Percentiles rank a stretch among this genome's conserved stretches.
These are phyloP conservation scores for Zoanthus gigantus DNA, from an alignment of 92 coral and sea anemone genomes.

Conservation along the genomic window DNA sequence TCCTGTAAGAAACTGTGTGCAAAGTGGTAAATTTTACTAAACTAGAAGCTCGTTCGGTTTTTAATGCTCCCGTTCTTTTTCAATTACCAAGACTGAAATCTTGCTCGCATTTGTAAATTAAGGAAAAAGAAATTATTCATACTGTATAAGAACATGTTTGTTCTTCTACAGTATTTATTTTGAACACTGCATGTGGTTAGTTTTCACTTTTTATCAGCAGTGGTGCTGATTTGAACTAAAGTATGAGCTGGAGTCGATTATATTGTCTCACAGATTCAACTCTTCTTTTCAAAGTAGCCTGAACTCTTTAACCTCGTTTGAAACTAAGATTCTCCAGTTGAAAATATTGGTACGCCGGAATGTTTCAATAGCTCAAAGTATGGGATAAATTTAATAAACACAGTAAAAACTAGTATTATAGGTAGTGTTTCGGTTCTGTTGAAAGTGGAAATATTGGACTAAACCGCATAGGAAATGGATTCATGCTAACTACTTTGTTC, in stretches of 20 bases:
- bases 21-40: too few species aligned
- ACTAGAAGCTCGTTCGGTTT: too few species aligned
- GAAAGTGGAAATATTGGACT: conserved; percentile 29
- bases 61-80: too few species aligned
- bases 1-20: too few species aligned
- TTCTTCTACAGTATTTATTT: background rate
- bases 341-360: conserved; percentile 29
- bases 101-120: background rate
- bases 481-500: conserved; percentile 16
- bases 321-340: conserved; percentile 12
- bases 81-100: background rate
- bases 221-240: background rate
- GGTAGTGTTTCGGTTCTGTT: conserved; percentile 25
- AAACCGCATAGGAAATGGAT: conserved; percentile 27
- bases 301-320: conserved; percentile 37
- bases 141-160: background rate
- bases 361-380: conserved; percentile 9
- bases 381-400: conserved; percentile 28
- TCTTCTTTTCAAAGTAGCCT: background rate
- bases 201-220: conserved; percentile 34
- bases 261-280: conserved; percentile 8
- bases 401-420: background rate
- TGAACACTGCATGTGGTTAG: background rate
- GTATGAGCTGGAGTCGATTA: conserved; percentile 9
- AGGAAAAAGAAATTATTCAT: background rate